phyloP scores from a whole-genome alignment of 1,140 invertebrate species.

The Saccostrea cuccullata region DNA sequence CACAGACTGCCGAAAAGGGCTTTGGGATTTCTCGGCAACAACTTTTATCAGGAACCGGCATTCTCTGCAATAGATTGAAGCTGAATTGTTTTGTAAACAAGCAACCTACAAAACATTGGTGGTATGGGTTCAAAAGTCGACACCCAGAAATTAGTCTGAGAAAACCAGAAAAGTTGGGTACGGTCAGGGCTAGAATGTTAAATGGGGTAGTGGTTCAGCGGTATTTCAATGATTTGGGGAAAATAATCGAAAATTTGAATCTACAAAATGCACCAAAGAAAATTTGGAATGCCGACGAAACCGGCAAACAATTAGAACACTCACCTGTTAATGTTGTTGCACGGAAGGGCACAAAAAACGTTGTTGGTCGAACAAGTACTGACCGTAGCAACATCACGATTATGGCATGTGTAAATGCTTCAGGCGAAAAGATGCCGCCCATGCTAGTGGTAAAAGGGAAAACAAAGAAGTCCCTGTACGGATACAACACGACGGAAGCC shows the following conservation, averaged over 20 bases:
- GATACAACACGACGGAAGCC: conserved; percentile 20
- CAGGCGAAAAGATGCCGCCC: conserved; percentile 17
- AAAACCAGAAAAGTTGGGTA: conserved; percentile 25
- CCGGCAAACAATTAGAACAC: conserved; percentile 40
- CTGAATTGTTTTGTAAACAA: not conserved
- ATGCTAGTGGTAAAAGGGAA: conserved; percentile 49
- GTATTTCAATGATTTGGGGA: too few species aligned
- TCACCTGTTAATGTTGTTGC: conserved; percentile 22
- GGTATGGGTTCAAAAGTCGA: conserved; percentile 40
- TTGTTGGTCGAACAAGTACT: not conserved
- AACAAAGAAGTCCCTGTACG: conserved; percentile 49
- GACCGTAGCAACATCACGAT: conserved; percentile 50
- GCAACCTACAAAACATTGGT: conserved; percentile 25
- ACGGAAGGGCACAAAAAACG: conserved; percentile 44
- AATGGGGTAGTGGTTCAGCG: conserved; percentile 24
- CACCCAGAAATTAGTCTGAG: conserved; percentile 33
- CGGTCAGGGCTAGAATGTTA: conserved; percentile 8
- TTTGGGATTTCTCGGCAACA: not conserved
- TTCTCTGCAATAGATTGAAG: conserved; percentile 13
- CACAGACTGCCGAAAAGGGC: not conserved
- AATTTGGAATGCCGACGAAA: conserved; percentile 46
- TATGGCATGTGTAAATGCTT: conserved; percentile 54
- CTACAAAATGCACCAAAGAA: conserved; percentile 2
- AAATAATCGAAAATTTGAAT: conserved; percentile 1
- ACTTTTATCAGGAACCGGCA: conserved; percentile 5